These are phyloP conservation scores for Philereme vetulata DNA, from an alignment of 2,888 invertebrate species.

Conservation along the genomic window DNA sequence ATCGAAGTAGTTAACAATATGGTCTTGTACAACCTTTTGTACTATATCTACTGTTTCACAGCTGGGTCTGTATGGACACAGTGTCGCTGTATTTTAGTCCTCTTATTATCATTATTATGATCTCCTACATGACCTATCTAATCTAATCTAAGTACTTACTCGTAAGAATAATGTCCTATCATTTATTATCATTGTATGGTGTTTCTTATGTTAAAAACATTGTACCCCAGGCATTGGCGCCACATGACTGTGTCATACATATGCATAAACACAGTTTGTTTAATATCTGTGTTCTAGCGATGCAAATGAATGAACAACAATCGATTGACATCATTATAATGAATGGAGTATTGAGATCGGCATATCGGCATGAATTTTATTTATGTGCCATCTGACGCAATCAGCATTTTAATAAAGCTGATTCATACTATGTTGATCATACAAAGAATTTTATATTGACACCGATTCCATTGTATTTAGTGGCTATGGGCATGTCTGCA, in stretches of 20 bases:
- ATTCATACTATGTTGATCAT: slow-evolving; percentile 25
- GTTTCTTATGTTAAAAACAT: no score
- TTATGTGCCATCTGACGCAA: slow-evolving; percentile 38
- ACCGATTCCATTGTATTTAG: slow-evolving; percentile 31
- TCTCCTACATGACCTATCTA: no score
- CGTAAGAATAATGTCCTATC: no score
- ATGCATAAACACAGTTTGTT: slow-evolving; percentile 3
- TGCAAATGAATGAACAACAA: slow-evolving; percentile 33
- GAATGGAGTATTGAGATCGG: slow-evolving; percentile 33
- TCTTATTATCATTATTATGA: no score
- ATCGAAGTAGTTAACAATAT: slow-evolving; percentile 31
- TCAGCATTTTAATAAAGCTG: slow-evolving; percentile 35
- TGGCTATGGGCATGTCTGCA: slow-evolving; percentile 20
- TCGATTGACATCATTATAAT: slow-evolving; percentile 36
- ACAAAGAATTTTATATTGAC: slow-evolving; percentile 24
- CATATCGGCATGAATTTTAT: slow-evolving; percentile 35
- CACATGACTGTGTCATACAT: slow-evolving; percentile 10
- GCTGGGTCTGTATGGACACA: no score
- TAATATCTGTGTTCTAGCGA: slow-evolving; percentile 18
- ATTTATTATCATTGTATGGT: no score
- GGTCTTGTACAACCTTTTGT: slow-evolving; percentile 5
- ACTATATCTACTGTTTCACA: neutral
- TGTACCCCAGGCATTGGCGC: slow-evolving; percentile 1
- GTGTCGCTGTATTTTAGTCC: no score
- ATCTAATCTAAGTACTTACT: no score